phyloP scores from a whole-genome alignment of 92 coral and sea anemone species.

The Palythoa grandis region DNA sequence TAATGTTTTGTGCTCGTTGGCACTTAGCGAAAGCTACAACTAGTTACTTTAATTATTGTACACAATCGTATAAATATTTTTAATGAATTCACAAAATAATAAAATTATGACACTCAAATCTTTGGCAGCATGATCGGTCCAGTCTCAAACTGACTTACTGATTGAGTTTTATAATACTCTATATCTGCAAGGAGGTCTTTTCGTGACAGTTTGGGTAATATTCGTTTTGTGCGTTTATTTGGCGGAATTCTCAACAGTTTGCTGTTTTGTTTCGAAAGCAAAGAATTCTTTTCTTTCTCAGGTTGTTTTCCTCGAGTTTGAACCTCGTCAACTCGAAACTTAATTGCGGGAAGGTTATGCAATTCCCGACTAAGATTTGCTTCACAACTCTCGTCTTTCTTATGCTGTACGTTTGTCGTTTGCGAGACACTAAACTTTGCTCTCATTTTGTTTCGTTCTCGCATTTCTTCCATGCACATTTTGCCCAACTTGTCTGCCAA shows the following conservation, averaged over 20 bases:
- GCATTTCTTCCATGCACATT: conserved; percentile 62
- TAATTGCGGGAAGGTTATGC: conserved; percentile 12
- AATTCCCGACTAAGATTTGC: neutral
- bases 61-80: too few relatives aligned
- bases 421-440: conserved; percentile 2
- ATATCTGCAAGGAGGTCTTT: conserved; percentile 31
- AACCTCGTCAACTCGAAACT: conserved; percentile 9
- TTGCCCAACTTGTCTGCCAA: conserved; percentile 72
- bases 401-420: neutral
- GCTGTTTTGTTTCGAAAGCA: neutral
- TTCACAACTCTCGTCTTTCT: neutral
- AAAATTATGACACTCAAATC: neutral
- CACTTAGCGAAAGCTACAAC: too few relatives aligned
- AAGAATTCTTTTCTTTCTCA: neutral
- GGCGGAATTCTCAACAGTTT: conserved; percentile 10
- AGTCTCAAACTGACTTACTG: neutral
- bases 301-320: neutral
- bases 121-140: conserved; percentile 2
- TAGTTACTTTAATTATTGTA: too few relatives aligned
- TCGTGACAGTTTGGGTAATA: conserved; percentile 38
- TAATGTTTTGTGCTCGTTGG: too few relatives aligned
- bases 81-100: neutral
- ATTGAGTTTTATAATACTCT: conserved; percentile 5
- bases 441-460: conserved; percentile 44
- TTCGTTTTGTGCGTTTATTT: conserved; percentile 12